Percentiles rank a stretch among this genome's conserved stretches.
Evolutionary conservation across 2,888 invertebrate genomes (phyloP).

Genomic region (Zaprionus bogoriensis): DNA sequence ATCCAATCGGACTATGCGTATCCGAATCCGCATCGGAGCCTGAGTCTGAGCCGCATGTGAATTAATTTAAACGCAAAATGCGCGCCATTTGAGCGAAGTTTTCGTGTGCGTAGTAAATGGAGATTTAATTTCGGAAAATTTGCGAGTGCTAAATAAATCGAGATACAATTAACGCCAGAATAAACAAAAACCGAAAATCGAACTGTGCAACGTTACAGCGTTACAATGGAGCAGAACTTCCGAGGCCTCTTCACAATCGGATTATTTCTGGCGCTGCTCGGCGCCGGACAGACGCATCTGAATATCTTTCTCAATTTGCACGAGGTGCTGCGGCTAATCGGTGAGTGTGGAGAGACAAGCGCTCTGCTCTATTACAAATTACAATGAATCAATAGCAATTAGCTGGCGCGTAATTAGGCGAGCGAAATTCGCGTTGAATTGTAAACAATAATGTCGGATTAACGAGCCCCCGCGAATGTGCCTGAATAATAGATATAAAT

Average conservation of each 20-base stretch:
- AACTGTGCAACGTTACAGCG: slow-evolving; percentile 15
- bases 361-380: slow-evolving; percentile 8
- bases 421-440: slow-evolving; percentile 3
- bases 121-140: background rate
- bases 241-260: slow-evolving; percentile 71
- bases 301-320: slow-evolving; percentile 81
- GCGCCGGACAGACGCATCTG: slow-evolving; percentile 75
- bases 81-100: slow-evolving; percentile 39
- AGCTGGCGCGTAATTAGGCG: slow-evolving; percentile 18
- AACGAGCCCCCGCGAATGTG: background rate
- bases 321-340: slow-evolving; percentile 81
- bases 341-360: slow-evolving; percentile 62
- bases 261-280: slow-evolving; percentile 77
- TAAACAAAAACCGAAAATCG: slow-evolving; percentile 27
- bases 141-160: slow-evolving; percentile 9
- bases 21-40: slow-evolving; percentile 27
- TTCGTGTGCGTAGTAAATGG: slow-evolving; percentile 1
- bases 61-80: slow-evolving; percentile 39
- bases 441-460: background rate
- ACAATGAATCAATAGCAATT: slow-evolving; percentile 41
- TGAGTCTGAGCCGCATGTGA: slow-evolving; percentile 9
- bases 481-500: too few relatives aligned
- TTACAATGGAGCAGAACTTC: slow-evolving; percentile 61
- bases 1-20: slow-evolving; percentile 55
- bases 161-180: slow-evolving; percentile 29